Percentiles rank a stretch among this genome's conserved stretches.
phyloP scores from a whole-genome alignment of 2,797 vertebrate species.

The Agapornis canus region DNA sequence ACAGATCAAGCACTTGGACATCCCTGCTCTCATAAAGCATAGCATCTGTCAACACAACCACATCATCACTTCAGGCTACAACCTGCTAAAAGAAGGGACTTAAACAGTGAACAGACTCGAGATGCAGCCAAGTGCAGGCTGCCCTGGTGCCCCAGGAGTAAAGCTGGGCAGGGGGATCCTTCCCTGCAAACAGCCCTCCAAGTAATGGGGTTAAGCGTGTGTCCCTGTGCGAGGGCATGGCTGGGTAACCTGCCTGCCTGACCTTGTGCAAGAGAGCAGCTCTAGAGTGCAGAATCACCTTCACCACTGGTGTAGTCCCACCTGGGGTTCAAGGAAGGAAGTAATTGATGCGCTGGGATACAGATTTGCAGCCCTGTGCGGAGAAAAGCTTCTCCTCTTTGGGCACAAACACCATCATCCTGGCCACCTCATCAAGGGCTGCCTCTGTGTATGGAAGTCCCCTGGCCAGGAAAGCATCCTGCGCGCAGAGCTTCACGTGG shows the following conservation, averaged over 20 bases:
- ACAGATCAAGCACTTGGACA: neutral
- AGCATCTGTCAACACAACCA: neutral
- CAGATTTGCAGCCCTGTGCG: constrained; percentile 93
- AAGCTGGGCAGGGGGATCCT: neutral
- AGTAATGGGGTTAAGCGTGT: neutral
- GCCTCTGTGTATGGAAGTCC: constrained; percentile 83
- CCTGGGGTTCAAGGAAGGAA: constrained; percentile 82
- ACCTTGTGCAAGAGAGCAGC: neutral
- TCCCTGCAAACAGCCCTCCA: neutral
- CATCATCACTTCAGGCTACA: neutral
- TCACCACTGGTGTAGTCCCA: neutral
- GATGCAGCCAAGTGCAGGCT: neutral
- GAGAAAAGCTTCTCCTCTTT: constrained; percentile 92
- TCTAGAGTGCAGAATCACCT: neutral
- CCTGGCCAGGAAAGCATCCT: constrained; percentile 85
- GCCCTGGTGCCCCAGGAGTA: fast-evolving
- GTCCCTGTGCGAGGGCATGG: neutral
- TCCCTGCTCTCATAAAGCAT: neutral
- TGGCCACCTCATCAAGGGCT: constrained; percentile 86
- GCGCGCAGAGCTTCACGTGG: constrained; percentile 89
- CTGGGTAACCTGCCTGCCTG: neutral
- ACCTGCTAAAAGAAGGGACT: neutral
- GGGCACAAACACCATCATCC: constrained; percentile 90
- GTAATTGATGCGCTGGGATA: constrained; percentile 93
- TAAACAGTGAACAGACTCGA: neutral